Percentiles rank a stretch among this genome's conserved stretches.
phyloP scores from a whole-genome alignment of 2,113 vertebrate species.

The Callorhinus ursinus region DNA sequence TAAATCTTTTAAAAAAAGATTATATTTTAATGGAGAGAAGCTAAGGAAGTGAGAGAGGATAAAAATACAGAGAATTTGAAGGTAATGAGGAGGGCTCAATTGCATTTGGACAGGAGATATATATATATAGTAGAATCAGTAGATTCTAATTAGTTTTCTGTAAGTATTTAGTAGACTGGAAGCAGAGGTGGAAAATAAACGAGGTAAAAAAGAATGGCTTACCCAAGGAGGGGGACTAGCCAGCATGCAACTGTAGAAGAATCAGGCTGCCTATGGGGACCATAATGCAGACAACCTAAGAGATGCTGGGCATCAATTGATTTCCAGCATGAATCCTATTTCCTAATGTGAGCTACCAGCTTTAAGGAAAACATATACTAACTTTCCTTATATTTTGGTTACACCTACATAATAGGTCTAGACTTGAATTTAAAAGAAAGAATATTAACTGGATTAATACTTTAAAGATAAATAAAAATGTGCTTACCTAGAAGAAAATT shows the following conservation, averaged over 20 bases:
- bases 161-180: not conserved
- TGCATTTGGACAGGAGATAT: not conserved
- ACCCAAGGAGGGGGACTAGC: not conserved
- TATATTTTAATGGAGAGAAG: not conserved
- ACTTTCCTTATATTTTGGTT: not conserved
- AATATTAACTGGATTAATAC: not conserved
- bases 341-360: not conserved
- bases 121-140: not conserved
- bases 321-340: not conserved
- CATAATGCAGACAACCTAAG: not conserved
- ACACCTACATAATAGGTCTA: not conserved
- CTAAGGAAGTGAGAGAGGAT: not conserved
- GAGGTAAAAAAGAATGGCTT: not conserved
- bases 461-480: not conserved
- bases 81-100: not conserved
- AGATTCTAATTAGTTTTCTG: not conserved
- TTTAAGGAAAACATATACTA: not conserved
- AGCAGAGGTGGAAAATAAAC: not conserved
- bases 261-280: not conserved
- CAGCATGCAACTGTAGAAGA: not conserved
- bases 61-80: not conserved
- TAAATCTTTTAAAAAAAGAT: not conserved
- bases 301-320: not conserved
- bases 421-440: not conserved
- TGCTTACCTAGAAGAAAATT: not conserved